phyloP scores from a whole-genome alignment of 2,888 invertebrate genomes.

The Meganola albula region DNA sequence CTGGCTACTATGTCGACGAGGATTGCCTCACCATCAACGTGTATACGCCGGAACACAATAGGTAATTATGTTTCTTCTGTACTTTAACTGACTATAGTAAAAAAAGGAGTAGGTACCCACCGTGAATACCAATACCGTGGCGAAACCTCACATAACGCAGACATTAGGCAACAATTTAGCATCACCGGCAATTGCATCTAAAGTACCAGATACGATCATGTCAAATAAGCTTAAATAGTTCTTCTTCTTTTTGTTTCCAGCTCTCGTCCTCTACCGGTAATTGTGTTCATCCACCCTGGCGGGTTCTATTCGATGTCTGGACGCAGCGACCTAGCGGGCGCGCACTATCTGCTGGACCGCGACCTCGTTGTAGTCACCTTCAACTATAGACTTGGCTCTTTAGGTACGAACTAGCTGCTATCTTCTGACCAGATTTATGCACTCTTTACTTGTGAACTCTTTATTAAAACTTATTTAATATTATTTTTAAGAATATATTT shows the following conservation, averaged over 20 bases:
- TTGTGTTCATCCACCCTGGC: slow-evolving; percentile 83
- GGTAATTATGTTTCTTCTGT: slow-evolving; percentile 15
- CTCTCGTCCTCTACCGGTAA: slow-evolving; percentile 70
- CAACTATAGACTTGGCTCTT: slow-evolving; percentile 79
- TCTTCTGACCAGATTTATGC: not conserved
- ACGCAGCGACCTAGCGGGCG: slow-evolving; percentile 75
- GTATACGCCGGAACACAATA: slow-evolving; percentile 52
- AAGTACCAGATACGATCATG: no score
- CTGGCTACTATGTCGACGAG: slow-evolving; percentile 60
- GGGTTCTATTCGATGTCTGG: slow-evolving; percentile 80
- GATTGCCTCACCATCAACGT: slow-evolving; percentile 82
- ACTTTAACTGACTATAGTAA: no score
- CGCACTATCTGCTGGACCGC: slow-evolving; percentile 80
- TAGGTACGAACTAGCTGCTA: slow-evolving; percentile 27
- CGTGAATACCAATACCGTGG: no score
- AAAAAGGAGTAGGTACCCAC: no score
- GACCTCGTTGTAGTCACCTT: slow-evolving; percentile 80
- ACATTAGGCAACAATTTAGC: no score
- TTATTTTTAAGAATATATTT: no score
- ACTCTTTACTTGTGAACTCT: not conserved
- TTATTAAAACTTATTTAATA: no score
- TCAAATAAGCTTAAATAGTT: no score
- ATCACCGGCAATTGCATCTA: no score
- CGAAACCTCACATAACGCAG: no score
- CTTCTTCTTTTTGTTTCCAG: slow-evolving; percentile 16